Percentiles rank a stretch among this genome's conserved stretches.
phyloP scores from a whole-genome alignment of 2,888 invertebrate species.

The Chrysodeixis includens region DNA sequence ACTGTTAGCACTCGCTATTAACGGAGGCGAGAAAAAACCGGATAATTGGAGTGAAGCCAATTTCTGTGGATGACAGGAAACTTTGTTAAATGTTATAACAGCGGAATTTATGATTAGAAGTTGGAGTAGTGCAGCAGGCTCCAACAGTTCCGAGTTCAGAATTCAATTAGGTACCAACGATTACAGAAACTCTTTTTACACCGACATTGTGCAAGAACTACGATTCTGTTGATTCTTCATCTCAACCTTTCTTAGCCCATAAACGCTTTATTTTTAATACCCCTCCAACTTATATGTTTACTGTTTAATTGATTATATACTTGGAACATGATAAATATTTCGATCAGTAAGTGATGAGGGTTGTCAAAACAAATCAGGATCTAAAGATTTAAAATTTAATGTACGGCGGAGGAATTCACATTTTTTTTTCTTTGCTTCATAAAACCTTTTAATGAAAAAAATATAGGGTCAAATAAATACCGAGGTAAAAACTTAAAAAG shows the following conservation, averaged over 20 bases:
- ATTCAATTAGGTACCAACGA: slow-evolving; percentile 70
- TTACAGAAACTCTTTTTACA: slow-evolving; percentile 57
- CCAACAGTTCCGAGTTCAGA: slow-evolving; percentile 64
- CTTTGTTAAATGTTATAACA: slow-evolving; percentile 78
- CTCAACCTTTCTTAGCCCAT: slow-evolving; percentile 33
- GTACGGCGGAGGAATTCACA: background rate
- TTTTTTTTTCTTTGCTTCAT: too few relatives aligned
- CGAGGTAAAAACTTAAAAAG: too few relatives aligned
- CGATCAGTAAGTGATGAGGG: background rate
- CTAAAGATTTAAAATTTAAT: background rate
- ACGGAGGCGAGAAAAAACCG: slow-evolving; percentile 57
- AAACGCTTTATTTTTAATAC: slow-evolving; percentile 7
- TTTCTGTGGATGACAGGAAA: slow-evolving; percentile 77
- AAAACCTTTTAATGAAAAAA: too few relatives aligned
- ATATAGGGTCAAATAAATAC: too few relatives aligned
- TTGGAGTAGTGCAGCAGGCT: slow-evolving; percentile 66
- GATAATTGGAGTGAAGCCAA: slow-evolving; percentile 71
- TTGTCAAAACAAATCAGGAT: background rate
- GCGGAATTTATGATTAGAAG: slow-evolving; percentile 77
- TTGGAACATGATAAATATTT: background rate
- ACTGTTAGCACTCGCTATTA: slow-evolving; percentile 64
- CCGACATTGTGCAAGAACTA: slow-evolving; percentile 44
- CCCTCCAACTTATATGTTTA: slow-evolving; percentile 7
- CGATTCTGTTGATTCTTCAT: slow-evolving; percentile 38
- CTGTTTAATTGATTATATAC: background rate